Conservation (phyloP, 2,888 invertebrate genomes). For the Desoria tigrina region DNA sequence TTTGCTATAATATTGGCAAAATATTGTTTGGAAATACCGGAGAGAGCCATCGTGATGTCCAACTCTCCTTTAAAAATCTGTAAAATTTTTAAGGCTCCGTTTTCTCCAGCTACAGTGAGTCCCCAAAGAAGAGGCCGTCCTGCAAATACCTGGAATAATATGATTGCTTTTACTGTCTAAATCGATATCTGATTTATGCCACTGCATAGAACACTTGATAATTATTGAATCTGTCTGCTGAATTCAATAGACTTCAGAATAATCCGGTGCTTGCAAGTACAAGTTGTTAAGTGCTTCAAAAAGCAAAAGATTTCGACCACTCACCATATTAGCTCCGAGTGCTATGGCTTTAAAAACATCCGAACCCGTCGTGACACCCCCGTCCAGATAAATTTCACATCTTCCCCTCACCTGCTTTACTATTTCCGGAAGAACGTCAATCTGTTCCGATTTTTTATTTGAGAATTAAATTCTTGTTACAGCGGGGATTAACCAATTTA, state of each 20-base stretch:
- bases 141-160: constrained; percentile 81
- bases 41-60: constrained; percentile 71
- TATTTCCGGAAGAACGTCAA: constrained; percentile 64
- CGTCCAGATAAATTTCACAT: constrained; percentile 81
- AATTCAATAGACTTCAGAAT: too few relatives aligned
- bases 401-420: constrained; percentile 68
- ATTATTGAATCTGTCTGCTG: too few relatives aligned
- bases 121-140: constrained; percentile 88
- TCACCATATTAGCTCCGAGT: constrained; percentile 83
- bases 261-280: too few relatives aligned
- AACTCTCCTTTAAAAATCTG: constrained; percentile 74
- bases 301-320: not conserved
- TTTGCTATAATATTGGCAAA: too few relatives aligned
- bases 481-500: too few relatives aligned
- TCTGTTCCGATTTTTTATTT: too few relatives aligned
- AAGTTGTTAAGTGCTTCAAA: too few relatives aligned
- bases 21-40: too few relatives aligned
- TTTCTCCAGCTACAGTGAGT: constrained; percentile 72
- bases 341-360: constrained; percentile 89
- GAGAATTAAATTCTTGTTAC: too few relatives aligned
- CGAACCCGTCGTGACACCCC: constrained; percentile 79
- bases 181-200: too few relatives aligned
- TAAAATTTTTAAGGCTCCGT: constrained; percentile 74
- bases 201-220: too few relatives aligned
- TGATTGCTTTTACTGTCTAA: too few relatives aligned